phyloP scores from a whole-genome alignment of 1,140 invertebrate species.

The Philotrypesis tridentata region DNA sequence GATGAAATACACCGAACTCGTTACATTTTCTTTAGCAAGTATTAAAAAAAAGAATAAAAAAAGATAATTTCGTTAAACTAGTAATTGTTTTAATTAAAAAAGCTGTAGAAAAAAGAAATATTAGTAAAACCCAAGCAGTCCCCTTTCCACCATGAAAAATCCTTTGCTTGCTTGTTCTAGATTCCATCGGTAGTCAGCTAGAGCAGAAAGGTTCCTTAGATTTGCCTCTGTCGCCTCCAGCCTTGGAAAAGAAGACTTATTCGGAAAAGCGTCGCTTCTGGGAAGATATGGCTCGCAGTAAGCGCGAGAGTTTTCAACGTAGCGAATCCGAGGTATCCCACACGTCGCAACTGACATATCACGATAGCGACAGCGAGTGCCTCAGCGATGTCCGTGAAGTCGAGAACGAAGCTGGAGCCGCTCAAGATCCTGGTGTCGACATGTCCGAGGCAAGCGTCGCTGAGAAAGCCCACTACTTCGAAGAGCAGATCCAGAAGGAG shows the following conservation, averaged over 20 bases:
- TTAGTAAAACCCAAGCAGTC: neutral
- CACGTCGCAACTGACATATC: conserved; percentile 66
- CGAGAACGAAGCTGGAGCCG: conserved; percentile 62
- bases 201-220: conserved; percentile 66
- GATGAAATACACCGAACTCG: neutral
- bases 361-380: conserved; percentile 69
- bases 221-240: conserved; percentile 63
- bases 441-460: conserved; percentile 72
- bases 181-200: conserved; percentile 70
- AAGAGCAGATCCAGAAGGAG: conserved; percentile 72
- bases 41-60: neutral
- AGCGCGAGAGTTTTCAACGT: conserved; percentile 69
- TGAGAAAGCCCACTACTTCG: conserved; percentile 73
- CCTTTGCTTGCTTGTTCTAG: conserved; percentile 71
- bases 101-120: neutral
- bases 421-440: conserved; percentile 52
- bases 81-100: neutral
- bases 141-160: neutral
- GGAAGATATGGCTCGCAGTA: conserved; percentile 70
- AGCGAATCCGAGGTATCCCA: conserved; percentile 71
- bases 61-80: too few relatives aligned
- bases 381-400: conserved; percentile 49
- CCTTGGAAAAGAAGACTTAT: conserved; percentile 69
- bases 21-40: neutral
- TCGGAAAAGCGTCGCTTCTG: conserved; percentile 71